A percentile compares a stretch with the other conserved stretches of the same genome.
Conservation (phyloP, 2,113 vertebrate genomes). For the Nothocercus julius region DNA sequence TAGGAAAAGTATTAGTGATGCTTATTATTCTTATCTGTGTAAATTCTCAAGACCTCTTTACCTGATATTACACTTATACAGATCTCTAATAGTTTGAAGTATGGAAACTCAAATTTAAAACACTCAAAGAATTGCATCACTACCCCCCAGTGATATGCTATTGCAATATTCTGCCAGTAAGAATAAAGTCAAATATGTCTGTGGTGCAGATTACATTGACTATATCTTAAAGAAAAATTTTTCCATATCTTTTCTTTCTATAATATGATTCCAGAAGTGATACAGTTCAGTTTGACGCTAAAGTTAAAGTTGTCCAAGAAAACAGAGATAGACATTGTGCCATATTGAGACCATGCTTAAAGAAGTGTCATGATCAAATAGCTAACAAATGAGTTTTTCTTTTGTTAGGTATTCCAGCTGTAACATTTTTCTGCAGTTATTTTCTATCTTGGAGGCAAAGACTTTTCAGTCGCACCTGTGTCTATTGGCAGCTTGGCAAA, state of each 20-base stretch:
- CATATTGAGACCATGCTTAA: not conserved
- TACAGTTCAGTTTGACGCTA: not conserved
- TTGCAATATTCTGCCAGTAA: not conserved
- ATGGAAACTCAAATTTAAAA: not conserved
- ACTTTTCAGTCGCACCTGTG: not conserved
- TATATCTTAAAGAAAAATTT: not conserved
- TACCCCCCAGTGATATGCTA: not conserved
- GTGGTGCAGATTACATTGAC: not conserved
- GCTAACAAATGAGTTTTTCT: not conserved
- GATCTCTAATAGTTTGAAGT: not conserved
- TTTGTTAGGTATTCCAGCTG: not conserved
- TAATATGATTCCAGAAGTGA: not conserved
- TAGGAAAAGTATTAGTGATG: not conserved
- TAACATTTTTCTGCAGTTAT: not conserved
- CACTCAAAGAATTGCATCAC: not conserved
- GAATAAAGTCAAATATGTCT: not conserved
- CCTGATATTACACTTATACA: not conserved
- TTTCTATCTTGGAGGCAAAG: not conserved
- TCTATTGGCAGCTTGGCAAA: not conserved
- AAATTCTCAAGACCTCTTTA: not conserved
- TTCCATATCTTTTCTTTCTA: not conserved
- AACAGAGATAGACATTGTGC: not conserved
- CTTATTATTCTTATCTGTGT: not conserved
- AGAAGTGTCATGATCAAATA: not conserved
- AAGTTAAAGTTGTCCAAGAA: not conserved